These are phyloP conservation scores for Oreochromis grahami DNA, from an alignment of 2,797 vertebrate genomes.

Conservation along the genomic window DNA sequence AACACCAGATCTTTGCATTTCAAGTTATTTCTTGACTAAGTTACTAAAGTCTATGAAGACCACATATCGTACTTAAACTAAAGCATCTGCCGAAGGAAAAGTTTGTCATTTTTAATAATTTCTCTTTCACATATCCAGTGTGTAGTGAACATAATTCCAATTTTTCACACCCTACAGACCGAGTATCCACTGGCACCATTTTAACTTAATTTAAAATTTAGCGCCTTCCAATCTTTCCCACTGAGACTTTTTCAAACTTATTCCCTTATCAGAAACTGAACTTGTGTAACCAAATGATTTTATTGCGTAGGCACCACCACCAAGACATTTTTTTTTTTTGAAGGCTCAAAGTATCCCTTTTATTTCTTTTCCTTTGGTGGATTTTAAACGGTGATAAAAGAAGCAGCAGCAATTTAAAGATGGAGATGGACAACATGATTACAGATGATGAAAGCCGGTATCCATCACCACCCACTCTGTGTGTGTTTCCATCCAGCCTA, in stretches of 20 bases:
- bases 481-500: slow-evolving; percentile 45
- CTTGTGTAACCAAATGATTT: slow-evolving; percentile 53
- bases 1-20: background rate
- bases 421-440: slow-evolving; percentile 68
- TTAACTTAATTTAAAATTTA: slow-evolving; percentile 43
- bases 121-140: slow-evolving; percentile 20
- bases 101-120: slow-evolving; percentile 32
- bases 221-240: slow-evolving; percentile 21
- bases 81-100: slow-evolving; percentile 17
- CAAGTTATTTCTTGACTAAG: background rate
- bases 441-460: slow-evolving; percentile 63
- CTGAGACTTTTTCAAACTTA: slow-evolving; percentile 37
- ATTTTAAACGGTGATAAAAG: slow-evolving; percentile 57
- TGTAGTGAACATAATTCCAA: slow-evolving; percentile 39
- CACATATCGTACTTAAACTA: slow-evolving; percentile 1
- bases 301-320: slow-evolving; percentile 25
- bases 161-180: slow-evolving; percentile 28
- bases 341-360: slow-evolving; percentile 26
- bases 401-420: slow-evolving; percentile 47
- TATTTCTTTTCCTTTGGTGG: slow-evolving; percentile 40
- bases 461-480: slow-evolving; percentile 66
- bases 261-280: slow-evolving; percentile 46
- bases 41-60: slow-evolving; percentile 14
- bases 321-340: background rate
- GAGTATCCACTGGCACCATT: slow-evolving; percentile 21